Conservation (phyloP, 1,140 invertebrate species). For the Aphidius gifuensis region DNA sequence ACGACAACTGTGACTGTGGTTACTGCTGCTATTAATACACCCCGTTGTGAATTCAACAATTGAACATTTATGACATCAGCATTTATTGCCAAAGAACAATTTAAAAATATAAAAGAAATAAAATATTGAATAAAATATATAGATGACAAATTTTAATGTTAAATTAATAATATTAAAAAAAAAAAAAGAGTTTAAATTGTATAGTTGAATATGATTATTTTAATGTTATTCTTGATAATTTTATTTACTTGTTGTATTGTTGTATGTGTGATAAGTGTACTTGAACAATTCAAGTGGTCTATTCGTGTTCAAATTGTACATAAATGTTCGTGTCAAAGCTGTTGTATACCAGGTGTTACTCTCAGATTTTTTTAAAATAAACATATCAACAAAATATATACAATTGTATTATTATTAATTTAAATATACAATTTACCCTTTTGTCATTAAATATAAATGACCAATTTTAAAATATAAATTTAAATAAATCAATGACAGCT, state of each 20-base stretch:
- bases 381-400: neutral
- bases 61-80: constrained; percentile 31
- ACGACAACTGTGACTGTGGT: no score
- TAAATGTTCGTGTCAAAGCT: constrained; percentile 20
- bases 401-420: no score
- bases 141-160: no score
- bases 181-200: no score
- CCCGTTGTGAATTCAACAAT: constrained; percentile 33
- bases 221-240: no score
- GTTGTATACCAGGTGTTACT: constrained; percentile 23
- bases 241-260: no score
- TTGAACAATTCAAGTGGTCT: constrained; percentile 7
- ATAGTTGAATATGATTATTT: no score
- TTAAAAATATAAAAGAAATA: neutral
- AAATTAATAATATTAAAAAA: no score
- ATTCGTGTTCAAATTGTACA: neutral
- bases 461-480: no score
- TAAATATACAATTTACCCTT: neutral
- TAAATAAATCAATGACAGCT: no score
- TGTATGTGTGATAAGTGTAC: neutral
- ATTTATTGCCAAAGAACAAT: constrained; percentile 27
- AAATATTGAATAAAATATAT: no score
- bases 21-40: neutral
- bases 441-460: no score
- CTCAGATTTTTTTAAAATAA: neutral